These are phyloP conservation scores for Reinhardtius hippoglossoides DNA, from an alignment of 2,113 vertebrate species.

Conservation along the genomic window DNA sequence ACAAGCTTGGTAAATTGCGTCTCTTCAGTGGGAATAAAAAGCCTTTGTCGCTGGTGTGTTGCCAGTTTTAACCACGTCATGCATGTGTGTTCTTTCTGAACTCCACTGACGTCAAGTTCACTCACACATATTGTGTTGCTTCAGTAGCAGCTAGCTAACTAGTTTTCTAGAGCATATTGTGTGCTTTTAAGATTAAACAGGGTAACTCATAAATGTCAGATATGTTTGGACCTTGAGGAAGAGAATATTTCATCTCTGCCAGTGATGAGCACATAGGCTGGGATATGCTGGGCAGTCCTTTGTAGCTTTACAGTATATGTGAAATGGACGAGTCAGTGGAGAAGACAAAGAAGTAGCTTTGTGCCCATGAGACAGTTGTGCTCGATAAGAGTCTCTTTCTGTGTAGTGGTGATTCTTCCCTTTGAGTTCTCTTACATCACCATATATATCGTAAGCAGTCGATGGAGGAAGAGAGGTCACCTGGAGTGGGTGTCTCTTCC, in stretches of 20 bases:
- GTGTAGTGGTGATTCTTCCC: conserved; percentile 1
- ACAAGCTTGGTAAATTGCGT: conserved; percentile 34
- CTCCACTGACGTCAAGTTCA: neutral
- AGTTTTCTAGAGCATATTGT: neutral
- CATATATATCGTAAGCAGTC: conserved; percentile 24
- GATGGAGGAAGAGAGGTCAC: conserved; percentile 48
- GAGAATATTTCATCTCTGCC: too few species aligned
- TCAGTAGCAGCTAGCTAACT: neutral
- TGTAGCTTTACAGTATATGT: neutral
- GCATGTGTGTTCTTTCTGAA: too few species aligned
- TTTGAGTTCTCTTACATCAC: conserved; percentile 3
- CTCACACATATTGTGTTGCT: conserved; percentile 2
- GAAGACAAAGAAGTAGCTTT: too few species aligned
- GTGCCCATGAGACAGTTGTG: neutral
- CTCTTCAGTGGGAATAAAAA: conserved; percentile 56
- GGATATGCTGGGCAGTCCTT: too few species aligned
- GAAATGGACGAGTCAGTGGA: neutral
- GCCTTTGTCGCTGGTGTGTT: conserved; percentile 29
- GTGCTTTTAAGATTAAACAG: too few species aligned
- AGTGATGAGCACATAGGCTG: too few species aligned
- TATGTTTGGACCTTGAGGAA: too few species aligned
- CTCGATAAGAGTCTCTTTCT: neutral
- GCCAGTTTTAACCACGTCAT: neutral
- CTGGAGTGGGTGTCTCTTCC: conserved; percentile 70
- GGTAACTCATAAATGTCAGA: neutral